Conservation (phyloP, 2,797 vertebrate species). For the Xenopus petersii region DNA sequence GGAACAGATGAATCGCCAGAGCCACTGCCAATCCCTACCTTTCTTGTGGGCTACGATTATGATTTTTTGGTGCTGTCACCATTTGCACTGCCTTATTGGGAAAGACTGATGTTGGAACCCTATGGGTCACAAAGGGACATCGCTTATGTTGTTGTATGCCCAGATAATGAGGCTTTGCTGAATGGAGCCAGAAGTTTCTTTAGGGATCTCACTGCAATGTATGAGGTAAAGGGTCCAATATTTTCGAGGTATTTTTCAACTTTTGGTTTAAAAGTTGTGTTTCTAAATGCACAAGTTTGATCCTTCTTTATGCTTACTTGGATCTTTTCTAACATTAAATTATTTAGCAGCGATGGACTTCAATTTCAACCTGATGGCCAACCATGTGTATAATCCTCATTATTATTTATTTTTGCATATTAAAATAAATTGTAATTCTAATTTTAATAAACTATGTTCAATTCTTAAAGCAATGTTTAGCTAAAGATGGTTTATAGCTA, state of each 20-base stretch:
- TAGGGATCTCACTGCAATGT: conserved; percentile 92
- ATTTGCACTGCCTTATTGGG: conserved; percentile 95
- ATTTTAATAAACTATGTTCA: too few species aligned
- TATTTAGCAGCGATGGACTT: too few species aligned
- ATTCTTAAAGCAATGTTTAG: too few species aligned
- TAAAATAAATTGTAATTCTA: too few species aligned
- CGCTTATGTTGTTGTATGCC: conserved; percentile 95
- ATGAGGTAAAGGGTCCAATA: conserved; percentile 75
- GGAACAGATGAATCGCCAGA: conserved; percentile 98
- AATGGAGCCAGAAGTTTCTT: conserved; percentile 95
- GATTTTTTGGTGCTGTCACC: conserved; percentile 98
- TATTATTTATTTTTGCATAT: too few species aligned
- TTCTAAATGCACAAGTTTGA: too few species aligned
- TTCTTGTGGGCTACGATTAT: conserved; percentile 95
- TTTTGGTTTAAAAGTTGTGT: too few species aligned
- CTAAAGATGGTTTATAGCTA: too few species aligned
- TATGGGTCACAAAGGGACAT: conserved; percentile 94
- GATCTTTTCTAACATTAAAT: too few species aligned
- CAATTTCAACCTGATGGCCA: too few species aligned
- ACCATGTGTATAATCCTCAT: too few species aligned
- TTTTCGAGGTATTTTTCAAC: neutral
- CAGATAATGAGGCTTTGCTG: conserved; percentile 93
- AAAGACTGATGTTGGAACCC: conserved; percentile 94
- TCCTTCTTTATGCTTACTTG: too few species aligned
- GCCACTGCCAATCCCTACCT: conserved; percentile 96